Evolutionary conservation across 2,888 invertebrate species (phyloP).

Genomic region (Microplitis manilae): DNA sequence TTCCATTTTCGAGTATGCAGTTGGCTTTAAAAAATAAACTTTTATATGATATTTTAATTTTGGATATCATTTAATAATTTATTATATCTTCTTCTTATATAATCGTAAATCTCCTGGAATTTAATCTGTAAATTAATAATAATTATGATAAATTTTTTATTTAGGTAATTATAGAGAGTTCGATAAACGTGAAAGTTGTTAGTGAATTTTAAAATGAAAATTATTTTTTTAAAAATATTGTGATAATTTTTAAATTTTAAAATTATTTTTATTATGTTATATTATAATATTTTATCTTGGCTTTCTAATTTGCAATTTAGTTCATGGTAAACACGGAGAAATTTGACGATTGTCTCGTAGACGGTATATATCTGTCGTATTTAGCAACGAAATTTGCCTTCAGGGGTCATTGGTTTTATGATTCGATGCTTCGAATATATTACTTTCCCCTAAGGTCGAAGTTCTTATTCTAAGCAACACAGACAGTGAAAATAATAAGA

Average conservation of each 20-base stretch:
- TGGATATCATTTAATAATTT: neutral
- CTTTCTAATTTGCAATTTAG: neutral
- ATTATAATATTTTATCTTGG: neutral
- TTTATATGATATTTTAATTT: neutral
- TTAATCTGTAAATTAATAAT: too few relatives aligned
- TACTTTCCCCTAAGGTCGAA: slow-evolving; percentile 32
- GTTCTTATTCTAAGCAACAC: neutral
- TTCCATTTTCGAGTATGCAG: too few relatives aligned
- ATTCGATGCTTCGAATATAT: slow-evolving; percentile 16
- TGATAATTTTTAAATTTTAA: neutral
- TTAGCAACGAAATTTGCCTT: slow-evolving; percentile 21
- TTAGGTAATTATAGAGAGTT: neutral
- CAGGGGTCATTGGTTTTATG: slow-evolving; percentile 18
- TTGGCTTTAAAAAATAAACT: too few relatives aligned
- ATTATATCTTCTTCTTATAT: neutral
- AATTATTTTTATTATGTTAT: neutral
- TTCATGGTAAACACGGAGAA: neutral
- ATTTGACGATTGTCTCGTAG: slow-evolving; percentile 4
- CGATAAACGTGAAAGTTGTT: neutral
- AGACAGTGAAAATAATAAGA: slow-evolving; percentile 6
- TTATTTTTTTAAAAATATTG: neutral
- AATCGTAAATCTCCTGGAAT: neutral
- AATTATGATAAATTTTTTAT: too few relatives aligned
- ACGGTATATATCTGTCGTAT: neutral
- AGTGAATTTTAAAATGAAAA: neutral